Percentiles rank a stretch among this genome's conserved stretches.
Conservation (phyloP, 2,113 vertebrate genomes). For the Tinamus guttatus region DNA sequence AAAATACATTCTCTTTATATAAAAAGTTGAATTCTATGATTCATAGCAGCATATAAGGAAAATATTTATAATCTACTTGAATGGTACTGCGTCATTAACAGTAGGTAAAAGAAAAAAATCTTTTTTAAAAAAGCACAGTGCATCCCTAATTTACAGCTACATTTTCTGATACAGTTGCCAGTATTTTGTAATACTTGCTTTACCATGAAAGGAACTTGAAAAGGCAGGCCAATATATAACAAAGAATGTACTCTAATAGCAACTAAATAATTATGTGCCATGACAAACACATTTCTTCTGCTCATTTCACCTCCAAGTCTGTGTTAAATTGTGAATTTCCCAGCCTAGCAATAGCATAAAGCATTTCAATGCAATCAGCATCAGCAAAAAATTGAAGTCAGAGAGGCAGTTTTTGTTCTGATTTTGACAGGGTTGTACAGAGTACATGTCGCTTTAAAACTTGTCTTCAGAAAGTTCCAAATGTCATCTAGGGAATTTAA, state of each 20-base stretch:
- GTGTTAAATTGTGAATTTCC: not conserved
- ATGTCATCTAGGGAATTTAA: constrained; percentile 5
- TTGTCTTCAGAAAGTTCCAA: constrained; percentile 16
- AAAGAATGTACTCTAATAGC: not conserved
- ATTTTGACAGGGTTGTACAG: not conserved
- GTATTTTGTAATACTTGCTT: not conserved
- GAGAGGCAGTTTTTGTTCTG: not conserved
- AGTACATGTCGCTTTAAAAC: not conserved
- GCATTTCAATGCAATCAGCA: not conserved
- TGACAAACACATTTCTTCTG: not conserved
- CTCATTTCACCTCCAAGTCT: not conserved
- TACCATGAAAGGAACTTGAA: not conserved
- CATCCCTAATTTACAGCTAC: not conserved
- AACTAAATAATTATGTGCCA: not conserved
- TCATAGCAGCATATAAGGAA: not conserved
- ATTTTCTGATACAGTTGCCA: not conserved
- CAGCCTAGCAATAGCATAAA: not conserved
- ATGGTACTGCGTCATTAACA: not conserved
- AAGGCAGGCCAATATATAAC: not conserved
- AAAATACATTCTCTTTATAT: not conserved
- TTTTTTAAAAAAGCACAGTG: not conserved
- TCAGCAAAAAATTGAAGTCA: not conserved
- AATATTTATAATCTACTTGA: not conserved
- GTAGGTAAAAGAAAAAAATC: not conserved
- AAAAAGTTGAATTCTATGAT: not conserved